phyloP scores from a whole-genome alignment of 2,888 invertebrate genomes.

The Notodonta ziczac region DNA sequence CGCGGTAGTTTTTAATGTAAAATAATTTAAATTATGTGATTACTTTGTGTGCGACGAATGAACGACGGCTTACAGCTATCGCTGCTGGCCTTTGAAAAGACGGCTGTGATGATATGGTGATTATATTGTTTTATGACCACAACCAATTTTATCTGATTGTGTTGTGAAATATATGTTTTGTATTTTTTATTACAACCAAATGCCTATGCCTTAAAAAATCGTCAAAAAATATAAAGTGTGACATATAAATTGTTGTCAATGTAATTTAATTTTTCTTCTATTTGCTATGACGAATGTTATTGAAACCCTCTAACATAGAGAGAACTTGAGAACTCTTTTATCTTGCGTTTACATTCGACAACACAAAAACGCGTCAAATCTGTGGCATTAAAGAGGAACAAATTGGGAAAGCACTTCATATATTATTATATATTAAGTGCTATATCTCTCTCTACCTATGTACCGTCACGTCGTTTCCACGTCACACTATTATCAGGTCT shows the following conservation, averaged over 20 bases:
- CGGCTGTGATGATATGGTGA: not conserved
- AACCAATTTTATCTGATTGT: not conserved
- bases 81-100: no score
- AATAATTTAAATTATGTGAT: not conserved
- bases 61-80: no score
- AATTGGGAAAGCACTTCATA: conserved; percentile 4
- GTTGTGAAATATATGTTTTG: not conserved
- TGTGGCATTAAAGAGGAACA: conserved; percentile 30
- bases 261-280: not conserved
- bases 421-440: conserved; percentile 9
- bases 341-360: conserved; percentile 20
- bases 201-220: no score
- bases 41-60: not conserved
- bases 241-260: no score
- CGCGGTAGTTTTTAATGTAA: not conserved
- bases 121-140: not conserved
- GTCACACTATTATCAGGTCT: conserved; percentile 23
- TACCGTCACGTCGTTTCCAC: conserved; percentile 16
- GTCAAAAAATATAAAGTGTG: no score
- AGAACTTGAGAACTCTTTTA: conserved; percentile 7
- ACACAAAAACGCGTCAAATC: conserved; percentile 23
- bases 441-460: conserved; percentile 7
- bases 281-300: not conserved
- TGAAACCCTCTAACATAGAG: conserved; percentile 14
- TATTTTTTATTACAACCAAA: no score